Evolutionary conservation across 2,888 invertebrate genomes (phyloP).

Genomic region (Andrena camellia): DNA sequence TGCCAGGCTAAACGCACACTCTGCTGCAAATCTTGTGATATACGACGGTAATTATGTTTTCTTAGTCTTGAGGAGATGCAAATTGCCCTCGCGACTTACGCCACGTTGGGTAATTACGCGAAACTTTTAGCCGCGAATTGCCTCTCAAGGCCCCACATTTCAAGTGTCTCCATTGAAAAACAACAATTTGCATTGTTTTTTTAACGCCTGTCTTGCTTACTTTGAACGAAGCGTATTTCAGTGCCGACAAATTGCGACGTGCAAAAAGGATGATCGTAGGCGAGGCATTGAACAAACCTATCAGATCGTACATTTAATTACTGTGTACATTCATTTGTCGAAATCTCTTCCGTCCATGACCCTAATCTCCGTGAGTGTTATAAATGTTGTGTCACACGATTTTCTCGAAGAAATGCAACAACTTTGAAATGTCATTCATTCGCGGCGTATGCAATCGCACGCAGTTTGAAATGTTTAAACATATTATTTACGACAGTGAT

Average conservation of each 20-base stretch:
- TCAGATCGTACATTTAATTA: not conserved
- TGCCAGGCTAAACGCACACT: not conserved
- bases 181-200: constrained; percentile 18
- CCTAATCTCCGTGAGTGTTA: not conserved
- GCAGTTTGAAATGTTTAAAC: no score
- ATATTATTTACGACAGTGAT: no score
- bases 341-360: not conserved
- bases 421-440: no score
- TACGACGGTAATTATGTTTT: constrained; percentile 32
- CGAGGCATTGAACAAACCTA: not conserved
- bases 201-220: constrained; percentile 11
- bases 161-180: constrained; percentile 10
- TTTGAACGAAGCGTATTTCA: not conserved
- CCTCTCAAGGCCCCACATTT: constrained; percentile 8
- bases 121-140: constrained; percentile 32
- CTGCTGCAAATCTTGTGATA: constrained; percentile 14
- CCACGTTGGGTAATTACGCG: constrained; percentile 6
- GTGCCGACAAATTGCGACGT: constrained; percentile 2
- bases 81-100: constrained; percentile 12
- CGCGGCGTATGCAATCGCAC: no score
- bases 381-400: no score
- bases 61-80: constrained; percentile 21
- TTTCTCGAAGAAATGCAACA: no score
- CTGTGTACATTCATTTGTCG: not conserved
- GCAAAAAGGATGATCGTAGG: not conserved